phyloP scores from a whole-genome alignment of 2,888 invertebrate species.

The Zelleria hepariella region DNA sequence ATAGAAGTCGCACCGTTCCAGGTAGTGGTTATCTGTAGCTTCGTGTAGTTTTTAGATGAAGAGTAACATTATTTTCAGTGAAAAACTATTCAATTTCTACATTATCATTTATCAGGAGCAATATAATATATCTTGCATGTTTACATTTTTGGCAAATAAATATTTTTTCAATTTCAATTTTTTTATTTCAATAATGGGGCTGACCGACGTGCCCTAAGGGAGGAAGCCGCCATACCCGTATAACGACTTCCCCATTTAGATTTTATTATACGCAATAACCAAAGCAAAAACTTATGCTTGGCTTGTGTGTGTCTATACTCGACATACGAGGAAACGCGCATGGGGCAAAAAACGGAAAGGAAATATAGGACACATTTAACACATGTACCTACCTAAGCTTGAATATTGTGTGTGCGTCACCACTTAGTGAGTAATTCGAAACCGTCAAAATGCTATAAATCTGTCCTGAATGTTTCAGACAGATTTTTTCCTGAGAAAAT shows the following conservation, averaged over 20 bases:
- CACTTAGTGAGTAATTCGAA: not conserved
- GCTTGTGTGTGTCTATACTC: not conserved
- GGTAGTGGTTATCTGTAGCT: not conserved
- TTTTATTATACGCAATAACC: slow-evolving; percentile 3
- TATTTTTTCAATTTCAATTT: too few relatives aligned
- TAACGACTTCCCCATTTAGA: slow-evolving; percentile 2
- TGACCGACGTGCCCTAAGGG: not conserved
- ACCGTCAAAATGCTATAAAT: not conserved
- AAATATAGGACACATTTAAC: not conserved
- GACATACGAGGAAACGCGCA: not conserved
- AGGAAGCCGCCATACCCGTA: not conserved
- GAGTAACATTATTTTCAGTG: not conserved
- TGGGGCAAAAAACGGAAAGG: not conserved
- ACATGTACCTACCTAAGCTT: not conserved
- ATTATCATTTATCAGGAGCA: not conserved
- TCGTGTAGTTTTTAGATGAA: not conserved
- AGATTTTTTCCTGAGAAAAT: not conserved
- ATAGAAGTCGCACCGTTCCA: not conserved
- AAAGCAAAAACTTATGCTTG: not conserved
- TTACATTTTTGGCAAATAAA: too few relatives aligned
- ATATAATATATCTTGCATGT: too few relatives aligned
- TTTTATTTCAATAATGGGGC: too few relatives aligned
- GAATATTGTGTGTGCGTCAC: not conserved
- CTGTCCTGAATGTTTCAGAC: not conserved
- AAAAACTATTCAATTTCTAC: not conserved